Conservation (phyloP, 2,113 vertebrate genomes). For the Clarias gariepinus region DNA sequence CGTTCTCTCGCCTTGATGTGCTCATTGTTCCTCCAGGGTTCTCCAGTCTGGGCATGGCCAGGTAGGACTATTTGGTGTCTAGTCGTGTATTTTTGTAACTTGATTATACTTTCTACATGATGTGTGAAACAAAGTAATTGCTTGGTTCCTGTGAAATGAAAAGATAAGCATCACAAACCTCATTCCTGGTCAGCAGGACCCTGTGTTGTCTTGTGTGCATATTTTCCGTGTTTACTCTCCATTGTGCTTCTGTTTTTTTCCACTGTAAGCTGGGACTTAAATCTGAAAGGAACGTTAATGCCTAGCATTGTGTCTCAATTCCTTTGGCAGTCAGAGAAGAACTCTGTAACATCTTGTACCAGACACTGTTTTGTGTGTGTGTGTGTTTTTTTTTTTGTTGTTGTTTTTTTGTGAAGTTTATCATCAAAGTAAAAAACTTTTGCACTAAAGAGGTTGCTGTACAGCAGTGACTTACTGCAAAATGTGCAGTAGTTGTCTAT, state of each 20-base stretch:
- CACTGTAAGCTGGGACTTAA: not conserved
- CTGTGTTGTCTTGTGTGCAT: not conserved
- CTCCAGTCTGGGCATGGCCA: conserved; percentile 96
- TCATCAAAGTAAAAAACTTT: not conserved
- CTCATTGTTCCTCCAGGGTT: conserved; percentile 92
- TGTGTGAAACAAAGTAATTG: not conserved
- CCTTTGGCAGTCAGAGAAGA: conserved; percentile 44
- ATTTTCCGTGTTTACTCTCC: conserved; percentile 4
- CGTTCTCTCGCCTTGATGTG: conserved; percentile 89
- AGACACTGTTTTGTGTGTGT: conserved; percentile 39
- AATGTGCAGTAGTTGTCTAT: not conserved
- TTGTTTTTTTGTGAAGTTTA: not conserved
- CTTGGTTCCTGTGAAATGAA: not conserved
- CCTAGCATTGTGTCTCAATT: conserved; percentile 10
- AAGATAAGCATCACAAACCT: not conserved
- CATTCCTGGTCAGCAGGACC: not conserved
- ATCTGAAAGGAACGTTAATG: not conserved
- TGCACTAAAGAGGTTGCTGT: not conserved
- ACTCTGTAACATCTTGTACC: conserved; percentile 46
- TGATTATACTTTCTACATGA: not conserved
- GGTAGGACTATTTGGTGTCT: conserved; percentile 71
- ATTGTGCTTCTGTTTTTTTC: conserved; percentile 2
- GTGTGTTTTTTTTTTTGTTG: not conserved
- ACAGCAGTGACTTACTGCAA: not conserved
- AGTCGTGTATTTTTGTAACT: too few species aligned